phyloP scores from a whole-genome alignment of 2,797 vertebrate genomes.

The Mus minutoides region DNA sequence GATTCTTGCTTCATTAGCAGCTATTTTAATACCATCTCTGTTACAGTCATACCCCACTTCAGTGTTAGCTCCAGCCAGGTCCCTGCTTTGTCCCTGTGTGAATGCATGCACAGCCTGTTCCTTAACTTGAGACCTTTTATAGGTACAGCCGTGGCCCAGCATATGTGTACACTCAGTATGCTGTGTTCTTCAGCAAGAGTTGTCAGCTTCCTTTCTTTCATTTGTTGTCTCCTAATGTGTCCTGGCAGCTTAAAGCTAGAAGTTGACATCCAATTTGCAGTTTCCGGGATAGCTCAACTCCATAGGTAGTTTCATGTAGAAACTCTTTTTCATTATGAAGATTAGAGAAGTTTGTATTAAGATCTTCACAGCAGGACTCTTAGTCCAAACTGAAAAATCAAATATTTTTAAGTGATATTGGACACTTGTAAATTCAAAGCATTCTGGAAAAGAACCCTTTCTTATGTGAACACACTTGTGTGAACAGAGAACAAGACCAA shows the following conservation, averaged over 20 bases:
- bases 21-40: not conserved
- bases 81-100: not conserved
- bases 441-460: not conserved
- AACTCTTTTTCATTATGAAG: constrained; percentile 60
- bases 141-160: not conserved
- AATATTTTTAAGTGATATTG: not conserved
- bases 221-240: not conserved
- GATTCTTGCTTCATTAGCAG: not conserved
- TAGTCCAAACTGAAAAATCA: constrained; percentile 23
- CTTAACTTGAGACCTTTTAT: not conserved
- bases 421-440: not conserved
- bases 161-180: not conserved
- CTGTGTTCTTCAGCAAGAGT: not conserved
- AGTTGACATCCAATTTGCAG: not conserved
- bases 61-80: too few species aligned
- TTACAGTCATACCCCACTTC: not conserved
- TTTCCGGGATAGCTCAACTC: constrained; percentile 40
- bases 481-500: not conserved
- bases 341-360: constrained; percentile 48
- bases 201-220: not conserved
- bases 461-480: not conserved
- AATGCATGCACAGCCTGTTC: not conserved
- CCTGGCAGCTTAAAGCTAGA: not conserved
- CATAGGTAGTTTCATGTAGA: not conserved
- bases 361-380: constrained; percentile 52